Conservation (phyloP, 1,140 invertebrate genomes). For the Cheumatopsyche charites region DNA sequence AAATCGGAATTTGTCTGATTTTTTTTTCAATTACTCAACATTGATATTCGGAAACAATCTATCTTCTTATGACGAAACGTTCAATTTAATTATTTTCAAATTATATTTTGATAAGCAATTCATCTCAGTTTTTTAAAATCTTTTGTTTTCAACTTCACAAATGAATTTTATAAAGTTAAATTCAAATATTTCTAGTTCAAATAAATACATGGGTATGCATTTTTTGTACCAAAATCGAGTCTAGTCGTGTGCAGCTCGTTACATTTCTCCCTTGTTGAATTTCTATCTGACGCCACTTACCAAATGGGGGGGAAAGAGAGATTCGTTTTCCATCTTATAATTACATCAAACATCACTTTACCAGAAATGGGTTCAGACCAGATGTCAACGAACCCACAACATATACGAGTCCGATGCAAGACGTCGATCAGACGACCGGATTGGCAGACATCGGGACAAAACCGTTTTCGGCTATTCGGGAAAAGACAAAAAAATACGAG, state of each 20-base stretch:
- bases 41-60: no score
- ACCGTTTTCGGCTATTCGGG: neutral
- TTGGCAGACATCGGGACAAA: neutral
- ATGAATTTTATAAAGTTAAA: no score
- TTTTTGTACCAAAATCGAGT: slow-evolving; percentile 6
- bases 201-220: no score
- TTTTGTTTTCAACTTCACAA: no score
- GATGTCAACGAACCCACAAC: slow-evolving; percentile 30
- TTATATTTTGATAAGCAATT: no score
- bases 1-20: no score
- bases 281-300: neutral
- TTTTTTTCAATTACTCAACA: no score
- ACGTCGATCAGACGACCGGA: slow-evolving; percentile 7
- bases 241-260: neutral
- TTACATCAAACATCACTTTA: slow-evolving; percentile 27
- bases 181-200: no score
- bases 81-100: no score
- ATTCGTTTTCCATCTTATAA: slow-evolving; percentile 26
- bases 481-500: neutral
- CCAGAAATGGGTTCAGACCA: slow-evolving; percentile 19
- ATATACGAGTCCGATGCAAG: neutral
- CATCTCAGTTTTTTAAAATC: no score
- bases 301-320: neutral
- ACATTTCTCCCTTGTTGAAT: neutral
- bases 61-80: no score